Conservation (phyloP, 1,140 invertebrate genomes). For the Drosophila arizonae region DNA sequence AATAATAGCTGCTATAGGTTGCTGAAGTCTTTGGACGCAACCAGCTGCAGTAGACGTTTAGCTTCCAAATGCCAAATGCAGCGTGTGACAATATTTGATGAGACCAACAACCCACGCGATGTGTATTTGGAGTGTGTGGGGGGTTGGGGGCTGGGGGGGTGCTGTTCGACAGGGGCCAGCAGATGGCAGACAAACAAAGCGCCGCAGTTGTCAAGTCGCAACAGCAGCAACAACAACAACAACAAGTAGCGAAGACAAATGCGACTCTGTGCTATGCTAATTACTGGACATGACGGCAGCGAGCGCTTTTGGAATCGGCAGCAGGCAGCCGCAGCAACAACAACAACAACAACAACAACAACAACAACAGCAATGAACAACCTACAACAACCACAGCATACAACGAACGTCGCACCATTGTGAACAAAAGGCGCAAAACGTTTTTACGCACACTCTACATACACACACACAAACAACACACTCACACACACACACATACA, state of each 20-base stretch:
- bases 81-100: slow-evolving; percentile 26
- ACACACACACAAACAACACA: background rate
- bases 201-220: slow-evolving; percentile 61
- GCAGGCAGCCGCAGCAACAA: slow-evolving; percentile 1
- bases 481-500: too few species aligned
- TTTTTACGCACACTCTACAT: slow-evolving; percentile 70
- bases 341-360: slow-evolving; percentile 19
- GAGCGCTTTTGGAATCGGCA: slow-evolving; percentile 53
- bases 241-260: slow-evolving; percentile 36
- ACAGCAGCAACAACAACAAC: slow-evolving; percentile 33
- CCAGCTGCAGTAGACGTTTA: background rate
- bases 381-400: slow-evolving; percentile 11
- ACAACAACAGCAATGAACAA: slow-evolving; percentile 14
- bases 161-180: background rate
- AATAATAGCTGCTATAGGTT: background rate
- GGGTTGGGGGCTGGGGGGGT: background rate
- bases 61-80: slow-evolving; percentile 3
- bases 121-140: too few species aligned
- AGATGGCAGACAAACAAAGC: slow-evolving; percentile 60
- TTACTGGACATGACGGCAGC: slow-evolving; percentile 76
- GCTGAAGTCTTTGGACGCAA: background rate
- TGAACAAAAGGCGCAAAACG: slow-evolving; percentile 63
- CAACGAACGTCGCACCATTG: slow-evolving; percentile 45
- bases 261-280: slow-evolving; percentile 71
- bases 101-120: slow-evolving; percentile 24